Evolutionary conservation across 2,888 invertebrate genomes (phyloP), one percentile per base, ranked within the genome.

Genomic region (Drosophila paranaensis): DNA sequence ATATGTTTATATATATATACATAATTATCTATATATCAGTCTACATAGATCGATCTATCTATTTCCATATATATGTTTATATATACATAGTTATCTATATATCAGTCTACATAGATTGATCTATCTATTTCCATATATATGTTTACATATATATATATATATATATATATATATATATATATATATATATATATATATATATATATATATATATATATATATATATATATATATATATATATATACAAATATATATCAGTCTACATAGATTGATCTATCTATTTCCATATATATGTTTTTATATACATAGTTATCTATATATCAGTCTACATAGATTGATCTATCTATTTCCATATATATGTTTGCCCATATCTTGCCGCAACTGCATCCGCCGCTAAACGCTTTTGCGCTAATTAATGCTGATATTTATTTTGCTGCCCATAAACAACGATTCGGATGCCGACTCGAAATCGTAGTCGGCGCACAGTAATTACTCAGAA

Each of bases 401-500:
- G 65, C 40, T 50, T 33, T 14, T 25, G 30, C 60, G 74, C 82
- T 89, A 89, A 88, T 89, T 85, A 87, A 88, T 88, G 86, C 76
- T 81, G 88, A 81, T 81, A 82, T 72, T 54, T 69, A 73, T 79
- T 80, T 74, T 43, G 64, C 67, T 75, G 68, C 53, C 60, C 67
- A 64, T 82, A 61, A 81, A 66, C 75, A 35, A 63, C 62, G 62
- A 67, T 20, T 43, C 33, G 25, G 45, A 25, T n/a, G n/a, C 9
- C 30, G 37, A 39, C 0, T 45, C 16, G 25, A 1, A 13, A 20
- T 45, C 27, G 25, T 5, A 46, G 48, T 57, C 14, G 60, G 50
- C 37, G 56, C 76, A 51, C 58, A 53, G 70, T 79, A 82, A 83
- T 83, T 88, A 88, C 88, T 83, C 78, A 83, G 83, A 88, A 83